Conservation (phyloP, 2,113 vertebrate genomes). For the Toxostoma redivivum region DNA sequence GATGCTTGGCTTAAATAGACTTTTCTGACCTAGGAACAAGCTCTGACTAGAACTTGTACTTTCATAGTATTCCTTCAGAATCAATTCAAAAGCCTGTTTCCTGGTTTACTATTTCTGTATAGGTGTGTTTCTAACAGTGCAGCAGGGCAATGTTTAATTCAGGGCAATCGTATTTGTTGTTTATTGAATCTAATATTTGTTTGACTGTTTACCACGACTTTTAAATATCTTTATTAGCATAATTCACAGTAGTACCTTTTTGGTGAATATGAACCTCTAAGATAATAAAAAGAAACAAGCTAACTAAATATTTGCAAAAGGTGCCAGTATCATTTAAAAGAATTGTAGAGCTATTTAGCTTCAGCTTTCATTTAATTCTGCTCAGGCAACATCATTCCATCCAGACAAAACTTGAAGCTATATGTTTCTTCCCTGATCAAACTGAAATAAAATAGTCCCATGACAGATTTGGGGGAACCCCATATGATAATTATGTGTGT, state of each 20-base stretch:
- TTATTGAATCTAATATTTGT: not conserved
- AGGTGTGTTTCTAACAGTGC: not conserved
- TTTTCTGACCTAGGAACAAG: not conserved
- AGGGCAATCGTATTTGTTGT: not conserved
- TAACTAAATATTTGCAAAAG: constrained; percentile 9
- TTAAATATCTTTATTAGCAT: not conserved
- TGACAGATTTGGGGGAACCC: not conserved
- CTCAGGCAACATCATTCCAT: not conserved
- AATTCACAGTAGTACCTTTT: not conserved
- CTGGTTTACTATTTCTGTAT: not conserved
- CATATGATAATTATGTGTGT: rapidly evolving
- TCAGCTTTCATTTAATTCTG: not conserved
- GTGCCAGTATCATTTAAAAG: not conserved
- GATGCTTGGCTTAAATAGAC: not conserved
- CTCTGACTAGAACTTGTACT: not conserved
- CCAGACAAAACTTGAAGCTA: not conserved
- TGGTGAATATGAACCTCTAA: not conserved
- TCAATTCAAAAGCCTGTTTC: not conserved
- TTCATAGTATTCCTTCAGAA: not conserved
- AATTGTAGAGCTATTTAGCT: not conserved
- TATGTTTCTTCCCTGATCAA: not conserved
- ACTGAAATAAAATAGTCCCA: not conserved
- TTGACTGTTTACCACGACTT: not conserved
- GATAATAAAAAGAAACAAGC: not conserved
- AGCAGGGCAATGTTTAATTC: not conserved